phyloP scores from a whole-genome alignment of 2,797 vertebrate species.

The Pseudotriccus pelzelni region DNA sequence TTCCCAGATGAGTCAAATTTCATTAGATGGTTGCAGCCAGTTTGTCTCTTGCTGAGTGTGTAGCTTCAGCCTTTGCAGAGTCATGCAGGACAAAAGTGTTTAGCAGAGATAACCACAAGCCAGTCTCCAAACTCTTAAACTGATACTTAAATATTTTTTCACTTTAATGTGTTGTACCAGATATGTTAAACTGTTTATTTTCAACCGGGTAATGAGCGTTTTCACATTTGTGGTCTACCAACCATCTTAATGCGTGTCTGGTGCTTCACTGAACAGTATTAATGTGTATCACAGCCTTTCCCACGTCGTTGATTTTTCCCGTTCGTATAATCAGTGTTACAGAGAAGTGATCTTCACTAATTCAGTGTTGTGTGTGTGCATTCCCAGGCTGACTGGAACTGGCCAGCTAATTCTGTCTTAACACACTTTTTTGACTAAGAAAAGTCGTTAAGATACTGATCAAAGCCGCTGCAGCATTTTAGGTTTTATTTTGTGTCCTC shows the following conservation, averaged over 20 bases:
- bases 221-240: constrained; percentile 60
- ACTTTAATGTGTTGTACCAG: constrained; percentile 54
- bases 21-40: constrained; percentile 17
- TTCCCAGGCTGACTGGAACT: neutral
- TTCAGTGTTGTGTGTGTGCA: neutral
- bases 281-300: constrained; percentile 38
- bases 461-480: neutral
- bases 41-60: constrained; percentile 20
- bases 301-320: constrained; percentile 22
- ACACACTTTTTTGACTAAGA: neutral
- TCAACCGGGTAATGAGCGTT: constrained; percentile 27
- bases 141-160: constrained; percentile 39
- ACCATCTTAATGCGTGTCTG: constrained; percentile 27
- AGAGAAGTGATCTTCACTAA: neutral
- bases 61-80: constrained; percentile 41
- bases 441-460: neutral
- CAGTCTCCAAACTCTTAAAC: constrained; percentile 37
- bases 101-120: constrained; percentile 51
- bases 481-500: neutral
- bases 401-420: neutral
- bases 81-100: constrained; percentile 56
- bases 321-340: neutral
- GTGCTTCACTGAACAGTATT: constrained; percentile 15
- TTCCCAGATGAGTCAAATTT: constrained; percentile 51
- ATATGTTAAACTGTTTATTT: constrained; percentile 61